phyloP scores from a whole-genome alignment of 2,113 vertebrate genomes.

The Xerus inauris region DNA sequence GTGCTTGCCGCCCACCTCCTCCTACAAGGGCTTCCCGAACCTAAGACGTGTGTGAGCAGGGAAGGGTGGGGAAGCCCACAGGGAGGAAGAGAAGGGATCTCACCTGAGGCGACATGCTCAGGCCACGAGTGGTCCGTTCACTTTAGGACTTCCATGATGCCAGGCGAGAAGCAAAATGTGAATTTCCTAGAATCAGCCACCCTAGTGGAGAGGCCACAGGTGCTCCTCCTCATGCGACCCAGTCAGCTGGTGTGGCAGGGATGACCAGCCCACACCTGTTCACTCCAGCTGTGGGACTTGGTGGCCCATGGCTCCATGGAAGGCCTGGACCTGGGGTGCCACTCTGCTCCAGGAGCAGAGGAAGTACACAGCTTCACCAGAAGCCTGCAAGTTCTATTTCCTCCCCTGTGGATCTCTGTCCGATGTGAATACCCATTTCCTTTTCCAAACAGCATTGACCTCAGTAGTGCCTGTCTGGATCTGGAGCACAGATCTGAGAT shows the following conservation, averaged over 20 bases:
- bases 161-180: too few relatives aligned
- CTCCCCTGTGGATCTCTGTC: rapidly evolving
- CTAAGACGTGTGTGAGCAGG: rapidly evolving
- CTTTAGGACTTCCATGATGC: background rate
- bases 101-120: rapidly evolving
- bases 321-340: rapidly evolving
- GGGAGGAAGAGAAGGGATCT: background rate
- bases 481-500: background rate
- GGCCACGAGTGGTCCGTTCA: rapidly evolving
- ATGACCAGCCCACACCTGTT: rapidly evolving
- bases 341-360: rapidly evolving
- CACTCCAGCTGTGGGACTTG: rapidly evolving
- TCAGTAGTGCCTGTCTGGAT: background rate
- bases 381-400: background rate
- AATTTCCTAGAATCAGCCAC: background rate
- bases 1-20: rapidly evolving
- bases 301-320: rapidly evolving
- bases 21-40: background rate
- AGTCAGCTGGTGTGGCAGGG: rapidly evolving
- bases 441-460: background rate
- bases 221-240: rapidly evolving
- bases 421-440: too few relatives aligned
- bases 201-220: rapidly evolving
- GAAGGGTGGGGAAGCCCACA: background rate
- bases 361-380: rapidly evolving